A percentile compares a stretch with the other conserved stretches of the same genome.
phyloP scores from a whole-genome alignment of 2,888 invertebrate genomes.

The Drosophila tripunctata region DNA sequence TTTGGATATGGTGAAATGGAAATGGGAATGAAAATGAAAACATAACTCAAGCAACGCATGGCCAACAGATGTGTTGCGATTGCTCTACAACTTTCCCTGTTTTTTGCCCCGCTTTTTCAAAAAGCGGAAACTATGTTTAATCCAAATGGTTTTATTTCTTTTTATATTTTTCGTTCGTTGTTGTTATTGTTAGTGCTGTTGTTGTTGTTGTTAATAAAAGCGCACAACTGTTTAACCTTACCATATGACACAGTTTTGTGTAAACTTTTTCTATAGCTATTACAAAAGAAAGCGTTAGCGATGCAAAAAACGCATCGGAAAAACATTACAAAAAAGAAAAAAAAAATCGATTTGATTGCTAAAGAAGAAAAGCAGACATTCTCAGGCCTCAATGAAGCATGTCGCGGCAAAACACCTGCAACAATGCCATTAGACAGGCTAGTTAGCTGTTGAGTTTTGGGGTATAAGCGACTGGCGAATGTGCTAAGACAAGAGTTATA shows the following conservation, averaged over 20 bases:
- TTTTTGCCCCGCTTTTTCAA: background rate
- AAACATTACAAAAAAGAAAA: slow-evolving; percentile 14
- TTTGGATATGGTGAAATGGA: slow-evolving; percentile 19
- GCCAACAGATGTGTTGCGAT: slow-evolving; percentile 52
- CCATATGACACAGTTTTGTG: slow-evolving; percentile 27
- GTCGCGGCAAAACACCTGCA: slow-evolving; percentile 12
- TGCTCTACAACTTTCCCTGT: slow-evolving; percentile 33
- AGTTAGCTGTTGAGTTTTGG: background rate
- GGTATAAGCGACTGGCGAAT: background rate
- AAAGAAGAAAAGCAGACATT: slow-evolving; percentile 10
- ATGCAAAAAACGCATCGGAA: slow-evolving; percentile 18
- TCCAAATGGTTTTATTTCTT: slow-evolving; percentile 32
- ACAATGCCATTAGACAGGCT: slow-evolving; percentile 3
- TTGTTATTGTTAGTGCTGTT: background rate
- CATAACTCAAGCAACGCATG: slow-evolving; percentile 36
- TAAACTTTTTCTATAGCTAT: slow-evolving; percentile 14
- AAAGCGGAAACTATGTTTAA: slow-evolving; percentile 48
- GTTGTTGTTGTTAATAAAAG: slow-evolving; percentile 14
- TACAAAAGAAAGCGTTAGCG: slow-evolving; percentile 20
- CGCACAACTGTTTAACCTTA: slow-evolving; percentile 33
- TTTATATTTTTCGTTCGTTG: background rate
- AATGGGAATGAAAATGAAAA: slow-evolving; percentile 30
- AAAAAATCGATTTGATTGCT: slow-evolving; percentile 20
- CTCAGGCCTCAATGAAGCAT: slow-evolving; percentile 10
- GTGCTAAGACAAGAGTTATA: background rate